Base-by-base conservation (phyloP, 2,888 invertebrate species). In the Campopleginae sp. region DNA sequence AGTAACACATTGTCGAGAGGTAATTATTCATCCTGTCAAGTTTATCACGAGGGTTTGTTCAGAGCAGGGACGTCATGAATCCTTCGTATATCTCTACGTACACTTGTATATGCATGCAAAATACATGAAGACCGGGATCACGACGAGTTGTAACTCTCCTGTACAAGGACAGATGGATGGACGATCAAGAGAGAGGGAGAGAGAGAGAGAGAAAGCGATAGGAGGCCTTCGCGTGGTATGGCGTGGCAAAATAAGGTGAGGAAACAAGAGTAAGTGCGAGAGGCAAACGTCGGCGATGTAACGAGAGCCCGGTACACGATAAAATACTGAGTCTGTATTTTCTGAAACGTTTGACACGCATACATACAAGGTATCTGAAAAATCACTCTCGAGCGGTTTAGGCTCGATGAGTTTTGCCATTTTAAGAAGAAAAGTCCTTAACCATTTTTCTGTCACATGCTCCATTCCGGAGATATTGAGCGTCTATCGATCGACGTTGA, bases 221-320 rank as follows among this genome's bases (percentile, higher is more conserved):
- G 51, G 33, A n/a, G 17, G 17, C 27, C 31, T 76, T 48, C 65
- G 63, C 46, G 33, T 33, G 19, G 31, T 38, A 75, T 31, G 46
- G 31, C 44, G 61, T n/a, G 46, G 19, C 58, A 46, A 33, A 48
- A 65, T 46, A 76, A 77, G 78, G 75, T 66, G 71, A 84, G 80
- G 80, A 84, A 80, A 84, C 23, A 42, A 65, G 71, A 84, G 76
- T 76, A 61, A n/a, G 48, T 31, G 77, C 46, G 65, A 48, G 72
- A 71, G 71, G 27, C 58, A 51, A 81, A 74, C 84, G 68, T 58
- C 68, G 66, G 46, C 72, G 80, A 74, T 74, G 80, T 81, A 84
- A 77, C 77, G 61, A 84, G 84, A 77, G 61, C 71, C 54, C 31
- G 79, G 74, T 78, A 85, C 68, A 80, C 68, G 68, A 63, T 58